Conservation (phyloP, 2,113 vertebrate species). For the Myotis davidii region DNA sequence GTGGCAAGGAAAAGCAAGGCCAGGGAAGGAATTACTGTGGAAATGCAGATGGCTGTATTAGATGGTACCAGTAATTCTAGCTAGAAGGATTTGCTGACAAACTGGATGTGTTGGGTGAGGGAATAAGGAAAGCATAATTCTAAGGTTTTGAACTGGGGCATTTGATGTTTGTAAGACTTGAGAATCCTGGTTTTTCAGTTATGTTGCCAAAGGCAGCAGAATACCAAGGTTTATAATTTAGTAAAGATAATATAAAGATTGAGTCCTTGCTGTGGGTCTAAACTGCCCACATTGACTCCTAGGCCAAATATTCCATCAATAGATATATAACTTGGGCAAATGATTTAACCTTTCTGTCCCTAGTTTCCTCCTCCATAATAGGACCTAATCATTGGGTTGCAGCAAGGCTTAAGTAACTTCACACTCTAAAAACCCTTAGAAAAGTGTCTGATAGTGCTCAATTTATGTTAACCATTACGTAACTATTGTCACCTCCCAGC, state of each 20-base stretch:
- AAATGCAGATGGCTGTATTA: neutral
- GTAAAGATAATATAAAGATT: neutral
- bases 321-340: neutral
- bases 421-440: neutral
- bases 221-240: neutral
- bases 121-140: neutral
- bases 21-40: neutral
- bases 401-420: neutral
- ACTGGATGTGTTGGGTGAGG: neutral
- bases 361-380: neutral
- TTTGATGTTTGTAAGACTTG: neutral
- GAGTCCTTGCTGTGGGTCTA: neutral
- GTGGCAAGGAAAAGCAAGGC: neutral
- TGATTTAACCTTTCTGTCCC: neutral
- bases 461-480: neutral
- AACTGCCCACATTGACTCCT: neutral
- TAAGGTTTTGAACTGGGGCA: neutral
- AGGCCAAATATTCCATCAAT: neutral
- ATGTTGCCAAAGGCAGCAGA: neutral
- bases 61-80: neutral
- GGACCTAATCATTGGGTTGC: neutral
- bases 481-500: neutral
- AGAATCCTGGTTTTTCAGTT: neutral
- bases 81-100: neutral
- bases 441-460: neutral